Evolutionary conservation across 2,797 vertebrate genomes (phyloP).

Genomic region (Anguilla megastoma): DNA sequence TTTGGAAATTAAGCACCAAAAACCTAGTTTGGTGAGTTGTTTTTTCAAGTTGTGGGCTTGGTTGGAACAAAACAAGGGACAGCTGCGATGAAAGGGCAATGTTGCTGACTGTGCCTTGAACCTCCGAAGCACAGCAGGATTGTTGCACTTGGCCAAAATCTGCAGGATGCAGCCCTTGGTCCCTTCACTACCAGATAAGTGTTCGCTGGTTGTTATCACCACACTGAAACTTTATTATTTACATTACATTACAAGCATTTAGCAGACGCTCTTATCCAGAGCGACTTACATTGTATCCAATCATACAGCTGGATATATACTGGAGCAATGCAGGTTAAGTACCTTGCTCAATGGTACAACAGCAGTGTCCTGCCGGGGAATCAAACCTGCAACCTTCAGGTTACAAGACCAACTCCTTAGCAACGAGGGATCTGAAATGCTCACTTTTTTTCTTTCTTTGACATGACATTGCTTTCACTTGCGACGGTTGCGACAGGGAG

Average conservation of each 20-base stretch:
- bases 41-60: conserved; percentile 16
- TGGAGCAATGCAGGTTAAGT: too few relatives aligned
- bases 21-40: conserved; percentile 9
- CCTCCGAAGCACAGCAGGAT: neutral
- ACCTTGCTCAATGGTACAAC: too few relatives aligned
- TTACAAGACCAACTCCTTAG: too few relatives aligned
- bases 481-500: neutral
- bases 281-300: too few relatives aligned
- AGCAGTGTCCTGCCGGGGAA: too few relatives aligned
- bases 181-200: conserved; percentile 12
- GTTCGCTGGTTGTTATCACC: neutral
- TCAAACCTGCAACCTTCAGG: too few relatives aligned
- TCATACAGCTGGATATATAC: too few relatives aligned
- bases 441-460: neutral
- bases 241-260: too few relatives aligned
- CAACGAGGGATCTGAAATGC: neutral
- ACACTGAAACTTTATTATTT: neutral
- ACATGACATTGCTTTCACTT: conserved; percentile 1
- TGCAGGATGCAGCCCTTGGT: conserved; percentile 31
- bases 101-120: neutral
- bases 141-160: conserved; percentile 26
- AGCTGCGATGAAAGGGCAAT: conserved; percentile 10
- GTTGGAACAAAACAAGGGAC: conserved; percentile 9
- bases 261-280: too few relatives aligned
- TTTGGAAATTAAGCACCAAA: conserved; percentile 1